Percentiles rank a stretch among this genome's conserved stretches.
These are phyloP conservation scores for Troides helena DNA, from an alignment of 2,888 invertebrate species.

Conservation along the genomic window DNA sequence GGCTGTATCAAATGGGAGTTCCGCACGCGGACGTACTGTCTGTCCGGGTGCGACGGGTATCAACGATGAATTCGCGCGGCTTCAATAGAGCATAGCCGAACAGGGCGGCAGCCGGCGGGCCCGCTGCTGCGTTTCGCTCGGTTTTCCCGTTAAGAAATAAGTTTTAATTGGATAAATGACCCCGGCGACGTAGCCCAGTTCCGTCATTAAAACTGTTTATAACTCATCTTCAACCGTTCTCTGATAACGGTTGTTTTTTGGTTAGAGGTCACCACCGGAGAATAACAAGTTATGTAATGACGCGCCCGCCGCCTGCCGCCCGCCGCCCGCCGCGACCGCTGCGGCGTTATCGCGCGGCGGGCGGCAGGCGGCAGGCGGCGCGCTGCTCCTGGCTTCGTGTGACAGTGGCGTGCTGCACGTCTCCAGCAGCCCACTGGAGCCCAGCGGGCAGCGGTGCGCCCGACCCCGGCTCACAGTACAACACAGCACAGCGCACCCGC, in stretches of 20 bases:
- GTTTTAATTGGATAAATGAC: background rate
- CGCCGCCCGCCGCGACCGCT: background rate
- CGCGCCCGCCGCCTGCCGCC: background rate
- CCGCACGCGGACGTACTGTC: background rate
- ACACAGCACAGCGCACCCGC: too few relatives aligned
- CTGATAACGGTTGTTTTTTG: slow-evolving; percentile 21
- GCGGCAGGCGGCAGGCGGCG: too few relatives aligned
- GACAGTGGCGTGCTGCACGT: too few relatives aligned
- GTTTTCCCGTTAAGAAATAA: background rate
- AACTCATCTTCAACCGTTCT: slow-evolving; percentile 8
- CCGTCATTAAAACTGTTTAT: slow-evolving; percentile 25
- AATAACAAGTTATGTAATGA: slow-evolving; percentile 17
- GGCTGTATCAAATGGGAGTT: background rate
- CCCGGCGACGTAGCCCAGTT: slow-evolving; percentile 9
- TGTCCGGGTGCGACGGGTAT: too few relatives aligned
- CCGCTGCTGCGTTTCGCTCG: slow-evolving; percentile 2
- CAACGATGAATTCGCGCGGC: too few relatives aligned
- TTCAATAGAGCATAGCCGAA: background rate
- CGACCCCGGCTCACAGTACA: too few relatives aligned
- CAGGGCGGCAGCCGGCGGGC: slow-evolving; percentile 29
- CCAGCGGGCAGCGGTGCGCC: too few relatives aligned
- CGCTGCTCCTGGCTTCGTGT: too few relatives aligned
- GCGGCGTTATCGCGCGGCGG: too few relatives aligned
- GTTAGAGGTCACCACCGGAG: slow-evolving; percentile 12
- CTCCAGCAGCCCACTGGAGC: too few relatives aligned